These are phyloP conservation scores for Idris sp. DNA, from an alignment of 1,140 invertebrate genomes.

Conservation along the genomic window DNA sequence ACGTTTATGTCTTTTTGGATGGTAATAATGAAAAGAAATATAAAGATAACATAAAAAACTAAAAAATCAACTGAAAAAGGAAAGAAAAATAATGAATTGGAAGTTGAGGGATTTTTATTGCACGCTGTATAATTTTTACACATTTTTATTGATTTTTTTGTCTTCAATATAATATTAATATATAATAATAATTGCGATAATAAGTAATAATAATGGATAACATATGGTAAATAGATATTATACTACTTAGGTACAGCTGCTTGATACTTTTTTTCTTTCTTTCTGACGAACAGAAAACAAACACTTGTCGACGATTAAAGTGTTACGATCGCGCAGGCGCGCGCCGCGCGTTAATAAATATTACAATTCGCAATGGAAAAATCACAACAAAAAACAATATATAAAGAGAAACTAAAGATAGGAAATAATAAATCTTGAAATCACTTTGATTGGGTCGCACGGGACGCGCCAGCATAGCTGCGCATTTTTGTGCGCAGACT, in stretches of 20 bases:
- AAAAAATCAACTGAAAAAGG: too few species aligned
- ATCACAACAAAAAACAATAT: conserved; percentile 3
- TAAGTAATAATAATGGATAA: conserved; percentile 63
- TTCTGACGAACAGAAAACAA: conserved; percentile 60
- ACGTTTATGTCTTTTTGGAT: too few species aligned
- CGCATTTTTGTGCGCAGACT: conserved; percentile 3
- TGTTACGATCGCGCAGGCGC: conserved; percentile 35
- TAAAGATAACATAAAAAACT: too few species aligned
- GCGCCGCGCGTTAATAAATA: conserved; percentile 24
- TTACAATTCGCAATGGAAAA: conserved; percentile 2
- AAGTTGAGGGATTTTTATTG: conserved; percentile 33
- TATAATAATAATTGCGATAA: conserved; percentile 66
- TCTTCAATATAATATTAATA: conserved; percentile 67
- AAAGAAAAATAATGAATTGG: too few species aligned
- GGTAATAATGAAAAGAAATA: too few species aligned
- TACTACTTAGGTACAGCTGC: conserved; percentile 76
- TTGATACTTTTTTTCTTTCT: conserved; percentile 67
- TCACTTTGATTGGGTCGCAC: conserved; percentile 10
- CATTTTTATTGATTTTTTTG: conserved; percentile 64
- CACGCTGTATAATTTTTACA: conserved; percentile 53
- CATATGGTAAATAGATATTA: conserved; percentile 71
- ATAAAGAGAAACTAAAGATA: background rate
- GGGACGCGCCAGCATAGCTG: conserved; percentile 24
- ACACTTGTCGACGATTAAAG: conserved; percentile 57
- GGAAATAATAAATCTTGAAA: background rate